Conservation (phyloP, 1,140 invertebrate genomes). For the Rhagoletis zephyria region DNA sequence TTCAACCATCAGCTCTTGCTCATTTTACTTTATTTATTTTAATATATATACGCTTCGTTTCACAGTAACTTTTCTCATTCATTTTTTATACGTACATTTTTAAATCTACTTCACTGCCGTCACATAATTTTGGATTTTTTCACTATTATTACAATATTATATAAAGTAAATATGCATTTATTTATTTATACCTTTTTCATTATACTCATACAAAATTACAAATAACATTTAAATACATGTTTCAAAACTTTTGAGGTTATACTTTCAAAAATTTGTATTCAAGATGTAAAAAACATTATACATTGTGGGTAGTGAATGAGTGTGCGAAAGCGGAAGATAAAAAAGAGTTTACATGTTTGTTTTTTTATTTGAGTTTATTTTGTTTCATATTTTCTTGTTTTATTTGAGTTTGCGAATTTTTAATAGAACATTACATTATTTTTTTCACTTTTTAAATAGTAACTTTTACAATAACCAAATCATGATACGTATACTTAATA, state of each 20-base stretch:
- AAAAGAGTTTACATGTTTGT: constrained; percentile 15
- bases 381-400: not conserved
- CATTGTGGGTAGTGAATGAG: constrained; percentile 21
- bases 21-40: constrained; percentile 36
- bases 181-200: constrained; percentile 1
- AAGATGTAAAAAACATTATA: constrained; percentile 29
- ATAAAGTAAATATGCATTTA: constrained; percentile 42
- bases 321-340: constrained; percentile 7
- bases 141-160: constrained; percentile 45
- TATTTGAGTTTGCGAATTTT: constrained; percentile 18
- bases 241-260: constrained; percentile 47
- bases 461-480: constrained; percentile 37
- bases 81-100: constrained; percentile 45
- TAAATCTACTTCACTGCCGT: constrained; percentile 51
- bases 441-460: constrained; percentile 43
- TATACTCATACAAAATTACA: constrained; percentile 49
- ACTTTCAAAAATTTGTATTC: constrained; percentile 32
- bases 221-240: constrained; percentile 50
- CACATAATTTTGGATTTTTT: constrained; percentile 43
- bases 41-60: constrained; percentile 50
- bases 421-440: constrained; percentile 33
- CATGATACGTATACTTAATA: constrained; percentile 20
- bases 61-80: constrained; percentile 30
- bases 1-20: not conserved
- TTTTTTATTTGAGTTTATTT: not conserved